Conservation (phyloP, 2,113 vertebrate species). For the Pterocles burchelli region DNA sequence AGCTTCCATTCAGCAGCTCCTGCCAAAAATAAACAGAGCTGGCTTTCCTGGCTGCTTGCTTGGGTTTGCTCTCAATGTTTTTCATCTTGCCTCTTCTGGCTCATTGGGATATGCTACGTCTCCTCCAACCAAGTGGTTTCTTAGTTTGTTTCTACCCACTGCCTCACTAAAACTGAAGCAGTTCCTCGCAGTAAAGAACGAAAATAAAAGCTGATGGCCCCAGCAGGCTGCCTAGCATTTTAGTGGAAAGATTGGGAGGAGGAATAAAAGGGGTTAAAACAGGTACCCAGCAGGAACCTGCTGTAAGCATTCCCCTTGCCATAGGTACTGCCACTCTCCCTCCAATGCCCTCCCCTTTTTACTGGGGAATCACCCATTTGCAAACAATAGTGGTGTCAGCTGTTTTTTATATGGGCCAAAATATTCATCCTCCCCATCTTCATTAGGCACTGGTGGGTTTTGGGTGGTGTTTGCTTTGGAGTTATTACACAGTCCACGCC, state of each 20-base stretch:
- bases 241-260: background rate
- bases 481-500: background rate
- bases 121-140: conserved; percentile 9
- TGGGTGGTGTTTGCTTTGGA: background rate
- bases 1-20: conserved; percentile 68
- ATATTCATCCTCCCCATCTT: background rate
- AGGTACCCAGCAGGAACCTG: background rate
- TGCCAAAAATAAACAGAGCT: conserved; percentile 68
- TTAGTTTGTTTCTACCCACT: conserved; percentile 1
- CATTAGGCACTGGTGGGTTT: background rate
- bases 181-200: background rate
- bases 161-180: background rate
- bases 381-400: background rate
- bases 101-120: conserved; percentile 18
- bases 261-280: background rate
- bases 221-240: background rate
- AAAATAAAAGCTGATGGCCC: conserved; percentile 21
- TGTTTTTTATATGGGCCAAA: background rate
- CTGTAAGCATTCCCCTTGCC: too few species aligned
- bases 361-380: background rate
- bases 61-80: conserved; percentile 30
- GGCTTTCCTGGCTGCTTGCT: conserved; percentile 56
- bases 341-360: background rate
- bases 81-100: conserved; percentile 37
- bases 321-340: too few species aligned